Conservation (phyloP, 2,888 invertebrate genomes). For the Eurytoma californica region DNA sequence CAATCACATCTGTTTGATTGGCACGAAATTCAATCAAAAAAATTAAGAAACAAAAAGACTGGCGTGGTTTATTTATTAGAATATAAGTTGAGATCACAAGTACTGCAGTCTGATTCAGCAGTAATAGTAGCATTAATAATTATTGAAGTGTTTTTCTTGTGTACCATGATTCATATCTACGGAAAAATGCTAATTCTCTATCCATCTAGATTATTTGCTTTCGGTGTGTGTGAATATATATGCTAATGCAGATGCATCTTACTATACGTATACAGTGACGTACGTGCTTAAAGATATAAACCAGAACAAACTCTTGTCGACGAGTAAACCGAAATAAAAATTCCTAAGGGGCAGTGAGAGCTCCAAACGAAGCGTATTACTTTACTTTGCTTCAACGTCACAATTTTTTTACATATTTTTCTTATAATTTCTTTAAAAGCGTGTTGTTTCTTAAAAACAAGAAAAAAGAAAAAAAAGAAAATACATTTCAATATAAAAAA, state of each 20-base stretch:
- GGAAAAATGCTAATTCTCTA: slow-evolving; percentile 33
- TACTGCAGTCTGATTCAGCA: slow-evolving; percentile 51
- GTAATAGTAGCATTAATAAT: slow-evolving; percentile 41
- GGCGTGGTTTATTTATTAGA: slow-evolving; percentile 42
- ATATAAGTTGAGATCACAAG: slow-evolving; percentile 55
- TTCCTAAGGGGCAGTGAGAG: slow-evolving; percentile 52
- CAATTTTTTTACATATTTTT: slow-evolving; percentile 18
- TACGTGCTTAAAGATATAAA: slow-evolving; percentile 31
- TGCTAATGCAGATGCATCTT: slow-evolving; percentile 41
- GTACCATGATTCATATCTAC: slow-evolving; percentile 32
- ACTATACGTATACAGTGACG: slow-evolving; percentile 37
- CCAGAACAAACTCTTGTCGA: slow-evolving; percentile 12
- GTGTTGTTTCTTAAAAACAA: slow-evolving; percentile 2
- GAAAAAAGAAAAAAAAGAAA: slow-evolving; percentile 11
- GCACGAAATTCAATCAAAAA: slow-evolving; percentile 50
- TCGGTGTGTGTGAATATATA: slow-evolving; percentile 13
- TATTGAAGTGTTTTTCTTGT: slow-evolving; percentile 35
- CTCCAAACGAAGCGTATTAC: slow-evolving; percentile 15
- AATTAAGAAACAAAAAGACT: slow-evolving; percentile 39
- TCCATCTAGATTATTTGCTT: slow-evolving; percentile 47
- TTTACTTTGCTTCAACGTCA: slow-evolving; percentile 7
- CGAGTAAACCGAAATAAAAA: slow-evolving; percentile 32
- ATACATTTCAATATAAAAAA: slow-evolving; percentile 34
- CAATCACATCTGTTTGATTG: slow-evolving; percentile 50
- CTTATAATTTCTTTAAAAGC: slow-evolving; percentile 20